Base-by-base conservation (phyloP, 2,113 vertebrate genomes). In the Smithornis capensis region DNA sequence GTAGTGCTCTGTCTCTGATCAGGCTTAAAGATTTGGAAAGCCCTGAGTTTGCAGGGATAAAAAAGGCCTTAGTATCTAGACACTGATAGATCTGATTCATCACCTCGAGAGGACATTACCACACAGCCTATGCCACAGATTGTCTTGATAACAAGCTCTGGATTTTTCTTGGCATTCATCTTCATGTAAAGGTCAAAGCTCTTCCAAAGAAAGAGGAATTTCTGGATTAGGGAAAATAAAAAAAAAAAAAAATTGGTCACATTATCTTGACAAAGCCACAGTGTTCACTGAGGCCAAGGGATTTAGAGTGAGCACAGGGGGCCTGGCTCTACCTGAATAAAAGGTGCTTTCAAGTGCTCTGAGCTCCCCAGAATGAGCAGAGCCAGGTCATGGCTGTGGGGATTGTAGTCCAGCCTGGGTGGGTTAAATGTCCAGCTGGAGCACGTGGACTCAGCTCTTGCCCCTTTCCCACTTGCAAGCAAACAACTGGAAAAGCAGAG, bases 1-100 rank as follows among this genome's bases (percentile, higher is more conserved):
- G 95, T 94, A 77, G 95, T 59, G 42, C 83, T 93, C 87, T 97
- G 85, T 95, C 96, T 97, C 95, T 97, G 96, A 98, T 98, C 96
- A 94, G 94, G 92, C 92, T 96, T 96, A 93, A 96, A 97, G 97
- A 97, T 96, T 94, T 97, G 94, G 96, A 97, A 96, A 97, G 92
- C 94, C 91, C 96, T 91, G 96, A 97, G 95, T 97, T 94, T 94
- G 95, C 95, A 95, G 94, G 96, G 96, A 97, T 95, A 78, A 96
- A 96, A 95, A 92, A 70, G 92, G 81, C 79, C 60, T 96, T 52
- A 86, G 91, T 80, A 91, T 84, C 93, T 73, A 91, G 96, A 88
- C 93, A 95, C 92, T 94, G 97, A 97, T 21, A 93, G 96, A 97
- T 96, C 92, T 93, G 69, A 83, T 89, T 87, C 28, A 70, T 95